Percentiles rank a stretch among this genome's conserved stretches.
phyloP scores from a whole-genome alignment of 2,113 vertebrate genomes.

The Seriola rivoliana region DNA sequence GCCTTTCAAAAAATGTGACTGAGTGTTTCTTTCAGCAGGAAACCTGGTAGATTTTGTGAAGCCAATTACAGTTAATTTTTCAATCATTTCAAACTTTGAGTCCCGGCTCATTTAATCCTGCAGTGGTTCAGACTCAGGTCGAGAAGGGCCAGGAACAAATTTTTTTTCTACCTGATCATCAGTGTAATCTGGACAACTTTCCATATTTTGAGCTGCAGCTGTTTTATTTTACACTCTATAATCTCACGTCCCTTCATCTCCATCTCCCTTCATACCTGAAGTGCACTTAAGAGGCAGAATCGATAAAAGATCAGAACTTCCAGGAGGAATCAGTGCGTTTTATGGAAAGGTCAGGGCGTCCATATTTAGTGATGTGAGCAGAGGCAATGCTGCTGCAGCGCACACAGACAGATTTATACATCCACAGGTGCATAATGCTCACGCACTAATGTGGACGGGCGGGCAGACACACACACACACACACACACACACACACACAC shows the following conservation, averaged over 20 bases:
- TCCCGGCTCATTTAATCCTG: conserved; percentile 1
- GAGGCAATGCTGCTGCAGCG: not conserved
- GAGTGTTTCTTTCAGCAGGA: not conserved
- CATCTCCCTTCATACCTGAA: conserved; percentile 23
- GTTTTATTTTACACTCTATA: conserved; percentile 9
- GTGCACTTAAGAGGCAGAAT: conserved; percentile 27
- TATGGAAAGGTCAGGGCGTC: conserved; percentile 19
- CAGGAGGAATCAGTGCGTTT: not conserved
- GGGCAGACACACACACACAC: not conserved
- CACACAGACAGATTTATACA: not conserved
- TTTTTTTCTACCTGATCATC: conserved; percentile 14
- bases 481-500: not conserved
- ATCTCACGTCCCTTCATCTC: conserved; percentile 33
- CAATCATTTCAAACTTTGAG: not conserved
- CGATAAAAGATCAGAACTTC: conserved; percentile 38
- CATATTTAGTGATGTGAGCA: conserved; percentile 17
- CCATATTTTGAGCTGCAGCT: conserved; percentile 19
- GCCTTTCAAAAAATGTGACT: not conserved
- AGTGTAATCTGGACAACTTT: conserved; percentile 17
- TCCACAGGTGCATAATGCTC: not conserved
- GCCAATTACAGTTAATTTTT: not conserved
- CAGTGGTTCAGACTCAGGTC: not conserved
- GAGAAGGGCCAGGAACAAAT: not conserved
- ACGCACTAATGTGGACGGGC: not conserved
- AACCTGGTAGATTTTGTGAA: not conserved